Evolutionary conservation across 2,113 vertebrate genomes (phyloP), one percentile per base, ranked within the genome.

Genomic region (Anser brachyrhynchus): DNA sequence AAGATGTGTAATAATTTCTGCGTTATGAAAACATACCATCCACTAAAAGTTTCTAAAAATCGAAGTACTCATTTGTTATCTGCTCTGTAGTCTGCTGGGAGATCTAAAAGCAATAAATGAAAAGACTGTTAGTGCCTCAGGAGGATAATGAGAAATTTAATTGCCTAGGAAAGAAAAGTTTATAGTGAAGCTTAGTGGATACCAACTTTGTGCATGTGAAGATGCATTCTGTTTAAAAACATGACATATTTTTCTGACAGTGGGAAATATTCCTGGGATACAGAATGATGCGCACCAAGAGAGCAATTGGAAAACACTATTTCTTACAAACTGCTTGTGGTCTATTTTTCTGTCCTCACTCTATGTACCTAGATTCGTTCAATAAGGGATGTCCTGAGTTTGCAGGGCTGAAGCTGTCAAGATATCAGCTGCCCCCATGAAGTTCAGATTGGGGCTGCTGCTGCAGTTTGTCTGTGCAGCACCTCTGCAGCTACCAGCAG

Each of bases 21-120:
- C 28, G 61, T 92, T 92, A 91, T 55, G 57, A 89, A 95, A 94
- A 89, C 57, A 87, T 46, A 43, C 8, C 37, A 66, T 80, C 61
- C 84, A 84, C 61, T 78, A 71, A n/a, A 85, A 95, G 49, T 81
- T 85, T 43, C 58, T 86, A 80, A 89, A 94, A 95, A 86, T 55
- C 39, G 22, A 92, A 92, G 86, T 54, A 59, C 17, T 82, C 16
- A 62, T 91, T 94, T 4, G 2, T 65, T 78, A 87, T 59, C 90
- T 87, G 49, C 39, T 85, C 57, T 89, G 19, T n/a, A 76, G 39
- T 66, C 76, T 84, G 37, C 37, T 80, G 59, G 54, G 61, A 90
- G 52, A 93, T 64, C 69, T 61, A 71, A 76, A 85, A 87, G 52
- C 62, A 84, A 67, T 89, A 81, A 61, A 52, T 29, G 8, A 93